Evolutionary conservation across 2,888 invertebrate species (phyloP).

Genomic region (Microplitis deprimator): DNA sequence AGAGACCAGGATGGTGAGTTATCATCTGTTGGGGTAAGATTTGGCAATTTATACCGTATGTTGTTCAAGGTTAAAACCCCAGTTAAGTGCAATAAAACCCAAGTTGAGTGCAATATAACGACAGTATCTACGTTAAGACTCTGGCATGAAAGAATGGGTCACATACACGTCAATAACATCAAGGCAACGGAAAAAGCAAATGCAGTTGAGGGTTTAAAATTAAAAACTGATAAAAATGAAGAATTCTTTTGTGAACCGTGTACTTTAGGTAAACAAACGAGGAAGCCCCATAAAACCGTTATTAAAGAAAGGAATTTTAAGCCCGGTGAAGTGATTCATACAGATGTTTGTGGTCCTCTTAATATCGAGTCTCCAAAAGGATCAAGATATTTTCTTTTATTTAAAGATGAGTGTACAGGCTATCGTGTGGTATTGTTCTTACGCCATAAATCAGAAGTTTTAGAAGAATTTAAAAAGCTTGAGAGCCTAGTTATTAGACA

Average conservation of each 20-base stretch:
- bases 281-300: slow-evolving; percentile 23
- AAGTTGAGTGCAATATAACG: too few relatives aligned
- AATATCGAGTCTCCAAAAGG: neutral
- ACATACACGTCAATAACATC: slow-evolving; percentile 23
- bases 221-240: slow-evolving; percentile 21
- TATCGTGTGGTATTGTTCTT: too few relatives aligned
- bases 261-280: slow-evolving; percentile 27
- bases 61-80: too few relatives aligned
- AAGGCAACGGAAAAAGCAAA: slow-evolving; percentile 20
- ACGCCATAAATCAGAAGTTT: too few relatives aligned
- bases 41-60: too few relatives aligned
- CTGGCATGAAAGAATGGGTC: slow-evolving; percentile 25
- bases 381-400: neutral
- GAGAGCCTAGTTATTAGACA: neutral
- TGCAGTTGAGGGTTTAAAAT: slow-evolving; percentile 32
- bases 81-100: too few relatives aligned
- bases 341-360: neutral
- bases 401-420: neutral
- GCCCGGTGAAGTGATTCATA: slow-evolving; percentile 4
- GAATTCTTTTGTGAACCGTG: slow-evolving; percentile 29
- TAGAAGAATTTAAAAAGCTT: too few relatives aligned
- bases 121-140: too few relatives aligned
- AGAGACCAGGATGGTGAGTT: too few relatives aligned
- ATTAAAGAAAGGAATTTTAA: slow-evolving; percentile 24
- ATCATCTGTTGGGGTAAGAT: too few relatives aligned